phyloP scores from a whole-genome alignment of 2,888 invertebrate species.

The Deroplatys truncata region DNA sequence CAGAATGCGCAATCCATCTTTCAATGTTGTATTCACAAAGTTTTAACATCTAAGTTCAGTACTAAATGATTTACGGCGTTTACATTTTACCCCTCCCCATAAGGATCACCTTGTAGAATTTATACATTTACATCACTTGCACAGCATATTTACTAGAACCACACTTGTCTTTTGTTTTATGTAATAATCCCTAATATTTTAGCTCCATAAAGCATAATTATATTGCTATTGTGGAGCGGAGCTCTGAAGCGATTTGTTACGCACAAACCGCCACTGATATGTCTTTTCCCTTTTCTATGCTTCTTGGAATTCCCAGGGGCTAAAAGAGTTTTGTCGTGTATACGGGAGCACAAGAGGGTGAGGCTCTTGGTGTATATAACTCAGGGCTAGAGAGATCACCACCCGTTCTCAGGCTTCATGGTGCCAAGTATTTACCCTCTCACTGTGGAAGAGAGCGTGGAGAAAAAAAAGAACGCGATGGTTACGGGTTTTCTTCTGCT shows the following conservation, averaged over 20 bases:
- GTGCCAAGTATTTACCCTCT: not conserved
- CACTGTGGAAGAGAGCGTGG: not conserved
- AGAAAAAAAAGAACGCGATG: not conserved
- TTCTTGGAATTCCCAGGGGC: not conserved
- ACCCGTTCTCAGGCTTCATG: not conserved
- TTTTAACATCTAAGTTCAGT: too few relatives aligned
- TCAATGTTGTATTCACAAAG: too few relatives aligned
- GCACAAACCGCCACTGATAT: not conserved
- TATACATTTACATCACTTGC: too few relatives aligned
- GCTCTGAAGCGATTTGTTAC: not conserved
- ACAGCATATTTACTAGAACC: too few relatives aligned
- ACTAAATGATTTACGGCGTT: too few relatives aligned
- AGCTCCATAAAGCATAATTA: too few relatives aligned
- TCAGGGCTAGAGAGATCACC: not conserved
- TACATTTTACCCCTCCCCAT: too few relatives aligned
- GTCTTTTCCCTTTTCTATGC: not conserved
- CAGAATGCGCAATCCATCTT: too few relatives aligned
- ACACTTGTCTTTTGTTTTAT: too few relatives aligned
- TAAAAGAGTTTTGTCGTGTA: not conserved
- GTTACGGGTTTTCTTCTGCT: not conserved
- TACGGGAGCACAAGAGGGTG: not conserved
- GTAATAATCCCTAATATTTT: too few relatives aligned
- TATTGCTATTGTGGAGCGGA: too few relatives aligned
- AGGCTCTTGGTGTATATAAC: not conserved
- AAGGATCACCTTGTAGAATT: too few relatives aligned